These are phyloP conservation scores for Trichomycterus rosablanca DNA, from an alignment of 2,113 vertebrate genomes.

Conservation along the genomic window DNA sequence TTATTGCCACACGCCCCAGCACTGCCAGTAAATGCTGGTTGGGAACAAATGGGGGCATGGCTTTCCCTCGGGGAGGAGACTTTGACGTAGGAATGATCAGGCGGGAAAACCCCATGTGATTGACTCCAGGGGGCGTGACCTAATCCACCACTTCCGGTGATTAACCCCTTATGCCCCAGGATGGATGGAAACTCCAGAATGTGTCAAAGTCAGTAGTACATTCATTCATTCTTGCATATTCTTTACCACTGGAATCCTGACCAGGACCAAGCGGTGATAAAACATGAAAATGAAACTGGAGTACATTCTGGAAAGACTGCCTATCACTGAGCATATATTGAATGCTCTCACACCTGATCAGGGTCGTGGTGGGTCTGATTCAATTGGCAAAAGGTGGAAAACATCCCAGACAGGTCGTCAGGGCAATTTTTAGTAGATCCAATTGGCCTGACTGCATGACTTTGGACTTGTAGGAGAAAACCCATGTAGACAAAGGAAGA, in stretches of 20 bases:
- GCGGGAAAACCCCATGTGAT: slow-evolving; percentile 63
- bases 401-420: too few species aligned
- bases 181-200: slow-evolving; percentile 3
- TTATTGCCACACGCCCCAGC: slow-evolving; percentile 66
- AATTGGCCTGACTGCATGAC: too few species aligned
- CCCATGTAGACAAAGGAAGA: too few species aligned
- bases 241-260: background rate
- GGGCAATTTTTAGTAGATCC: too few species aligned
- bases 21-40: slow-evolving; percentile 66
- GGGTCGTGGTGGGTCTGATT: too few species aligned
- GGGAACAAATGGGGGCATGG: slow-evolving; percentile 53
- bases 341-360: too few species aligned
- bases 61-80: slow-evolving; percentile 57
- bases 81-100: slow-evolving; percentile 48
- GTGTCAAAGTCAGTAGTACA: background rate
- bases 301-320: too few species aligned
- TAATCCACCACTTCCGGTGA: background rate
- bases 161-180: slow-evolving; percentile 13
- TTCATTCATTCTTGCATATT: background rate
- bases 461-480: too few species aligned
- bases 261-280: too few species aligned
- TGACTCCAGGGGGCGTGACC: slow-evolving; percentile 17
- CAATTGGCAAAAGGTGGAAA: too few species aligned
- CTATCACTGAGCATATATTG: too few species aligned
- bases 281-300: too few species aligned